Conservation (phyloP, 2,113 vertebrate species). For the Heterotilapia buettikoferi region DNA sequence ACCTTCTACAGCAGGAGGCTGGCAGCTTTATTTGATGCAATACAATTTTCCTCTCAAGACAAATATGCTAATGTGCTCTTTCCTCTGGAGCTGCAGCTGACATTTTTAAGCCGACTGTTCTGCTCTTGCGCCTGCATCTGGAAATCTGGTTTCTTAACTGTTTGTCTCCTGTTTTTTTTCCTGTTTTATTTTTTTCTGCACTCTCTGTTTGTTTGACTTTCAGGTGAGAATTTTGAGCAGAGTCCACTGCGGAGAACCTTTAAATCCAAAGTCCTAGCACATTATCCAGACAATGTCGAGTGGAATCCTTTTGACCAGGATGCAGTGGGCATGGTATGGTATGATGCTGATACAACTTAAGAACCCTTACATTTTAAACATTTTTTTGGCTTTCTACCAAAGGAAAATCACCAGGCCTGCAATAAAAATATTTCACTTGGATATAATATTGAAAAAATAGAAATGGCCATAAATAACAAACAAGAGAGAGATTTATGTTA, state of each 20-base stretch:
- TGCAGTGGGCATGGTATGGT: conserved; percentile 98
- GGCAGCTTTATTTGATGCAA: conserved; percentile 67
- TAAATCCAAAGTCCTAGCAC: conserved; percentile 98
- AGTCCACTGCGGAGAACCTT: conserved; percentile 96
- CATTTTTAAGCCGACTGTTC: conserved; percentile 18
- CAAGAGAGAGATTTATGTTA: neutral
- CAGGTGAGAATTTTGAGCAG: conserved; percentile 99
- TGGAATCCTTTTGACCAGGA: conserved; percentile 99
- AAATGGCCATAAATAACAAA: neutral
- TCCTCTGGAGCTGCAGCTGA: conserved; percentile 44
- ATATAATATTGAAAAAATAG: neutral
- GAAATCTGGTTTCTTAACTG: neutral
- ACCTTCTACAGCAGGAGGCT: conserved; percentile 18
- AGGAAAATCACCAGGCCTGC: neutral
- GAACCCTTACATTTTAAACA: neutral
- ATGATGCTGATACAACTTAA: neutral
- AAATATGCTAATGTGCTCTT: conserved; percentile 53
- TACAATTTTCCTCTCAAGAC: conserved; percentile 51
- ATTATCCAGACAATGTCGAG: conserved; percentile 97
- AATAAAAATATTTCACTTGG: neutral
- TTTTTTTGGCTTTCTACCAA: neutral
- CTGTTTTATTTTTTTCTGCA: neutral
- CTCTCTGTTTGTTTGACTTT: conserved; percentile 37
- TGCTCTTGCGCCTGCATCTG: neutral
- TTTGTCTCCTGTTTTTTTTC: neutral